Evolutionary conservation across 2,888 invertebrate species (phyloP), one percentile per base, ranked within the genome.

Genomic region (Melipona bicolor): DNA sequence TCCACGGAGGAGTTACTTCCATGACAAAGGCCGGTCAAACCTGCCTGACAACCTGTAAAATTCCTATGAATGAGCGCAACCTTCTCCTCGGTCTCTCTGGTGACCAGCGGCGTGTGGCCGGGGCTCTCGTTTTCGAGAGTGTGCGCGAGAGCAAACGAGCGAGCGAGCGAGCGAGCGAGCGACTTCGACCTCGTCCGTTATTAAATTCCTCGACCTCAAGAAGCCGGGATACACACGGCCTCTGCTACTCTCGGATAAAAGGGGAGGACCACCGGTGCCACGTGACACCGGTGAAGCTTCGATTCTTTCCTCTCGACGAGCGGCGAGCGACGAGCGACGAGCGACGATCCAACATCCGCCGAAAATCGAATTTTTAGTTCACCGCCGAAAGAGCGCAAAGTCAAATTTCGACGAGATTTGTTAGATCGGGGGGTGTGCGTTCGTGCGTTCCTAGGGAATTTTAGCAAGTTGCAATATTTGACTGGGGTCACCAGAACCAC

Each of bases 31-130:
- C 91, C 91, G 91, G 91, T 91, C 90, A 93, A 92, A 92, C 92
- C 92, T 92, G 92, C 93, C 92, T 92, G 93, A 92, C 92, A 92
- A 92, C 92, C 91, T 92, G 92, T 93, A 91, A 92, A 92, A 92
- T 92, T 92, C 92, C 93, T 92, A 93, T 92, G 92, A 92, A 92
- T 93, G 93, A 92, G 92, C 91, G 91, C 92, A 89, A 89, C 90
- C 89, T 90, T 85, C 85, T 70, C 71, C 56, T 81, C 62, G 43
- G 71, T 72, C 80, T 19, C 77, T 84, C 82, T 75, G 87, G 88
- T 87, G 86, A 88, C 86, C 88, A 72, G 49, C 83, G 77, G 27
- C 59, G 68, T 76, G 59, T 81, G 80, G 72, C 73, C 81, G 75
- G 77, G 77, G 81, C 79, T 82, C 85, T 86, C 86, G 77, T 79